Percentiles rank a stretch among this genome's conserved stretches.
These are phyloP conservation scores for Tolypeutes matacus DNA, from an alignment of 2,797 vertebrate genomes.

Conservation along the genomic window DNA sequence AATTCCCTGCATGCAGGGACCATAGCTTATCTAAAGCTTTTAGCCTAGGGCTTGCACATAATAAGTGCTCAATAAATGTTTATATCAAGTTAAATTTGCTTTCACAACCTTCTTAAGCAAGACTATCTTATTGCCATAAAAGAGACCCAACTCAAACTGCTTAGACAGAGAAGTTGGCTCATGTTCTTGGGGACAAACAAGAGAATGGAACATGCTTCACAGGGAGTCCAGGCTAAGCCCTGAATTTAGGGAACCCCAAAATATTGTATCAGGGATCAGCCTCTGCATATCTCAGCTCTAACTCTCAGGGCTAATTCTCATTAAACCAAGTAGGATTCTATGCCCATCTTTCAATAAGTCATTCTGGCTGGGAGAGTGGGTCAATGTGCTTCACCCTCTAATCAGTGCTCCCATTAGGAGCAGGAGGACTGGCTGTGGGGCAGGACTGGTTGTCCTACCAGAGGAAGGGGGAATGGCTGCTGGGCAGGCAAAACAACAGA, in stretches of 20 bases:
- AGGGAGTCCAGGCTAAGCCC: background rate
- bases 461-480: background rate
- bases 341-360: background rate
- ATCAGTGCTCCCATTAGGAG: background rate
- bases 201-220: background rate
- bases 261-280: background rate
- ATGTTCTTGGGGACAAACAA: background rate
- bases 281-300: background rate
- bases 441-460: background rate
- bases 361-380: background rate
- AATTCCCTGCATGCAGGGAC: background rate
- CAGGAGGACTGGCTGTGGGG: background rate
- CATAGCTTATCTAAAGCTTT: background rate
- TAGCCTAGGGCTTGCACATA: background rate
- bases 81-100: conserved; percentile 38
- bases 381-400: background rate
- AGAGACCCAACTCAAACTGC: conserved; percentile 48
- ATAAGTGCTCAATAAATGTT: conserved; percentile 27
- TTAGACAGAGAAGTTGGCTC: conserved; percentile 12
- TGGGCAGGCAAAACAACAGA: background rate
- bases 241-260: background rate
- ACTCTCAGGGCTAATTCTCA: background rate
- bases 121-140: background rate
- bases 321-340: background rate
- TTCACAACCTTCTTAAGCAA: background rate